A percentile compares a stretch with the other conserved stretches of the same genome.
Conservation (phyloP, 1,140 invertebrate species). For the Camponotus vicinus region DNA sequence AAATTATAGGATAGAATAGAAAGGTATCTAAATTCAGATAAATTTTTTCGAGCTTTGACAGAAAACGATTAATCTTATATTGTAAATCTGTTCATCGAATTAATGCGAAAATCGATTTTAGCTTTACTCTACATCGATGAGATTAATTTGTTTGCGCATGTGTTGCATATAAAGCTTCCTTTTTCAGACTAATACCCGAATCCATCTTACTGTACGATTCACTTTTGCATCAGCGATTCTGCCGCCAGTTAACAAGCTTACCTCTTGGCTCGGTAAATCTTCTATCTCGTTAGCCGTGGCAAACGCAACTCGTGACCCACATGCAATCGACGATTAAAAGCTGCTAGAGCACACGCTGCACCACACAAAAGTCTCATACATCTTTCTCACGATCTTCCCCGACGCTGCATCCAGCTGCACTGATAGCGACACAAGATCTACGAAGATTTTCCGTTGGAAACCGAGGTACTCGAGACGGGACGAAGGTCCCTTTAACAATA, state of each 20-base stretch:
- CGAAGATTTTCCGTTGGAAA: background rate
- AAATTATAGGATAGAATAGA: background rate
- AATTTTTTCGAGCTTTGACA: background rate
- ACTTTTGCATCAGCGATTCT: background rate
- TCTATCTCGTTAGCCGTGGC: slow-evolving; percentile 83
- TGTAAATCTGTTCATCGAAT: background rate
- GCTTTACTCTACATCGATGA: background rate
- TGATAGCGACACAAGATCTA: background rate
- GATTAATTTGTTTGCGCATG: background rate
- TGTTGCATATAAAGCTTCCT: background rate
- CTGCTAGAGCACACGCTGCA: slow-evolving; percentile 69
- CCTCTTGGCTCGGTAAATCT: slow-evolving; percentile 81
- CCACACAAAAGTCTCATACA: slow-evolving; percentile 17
- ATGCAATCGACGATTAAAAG: slow-evolving; percentile 84
- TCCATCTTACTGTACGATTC: slow-evolving; percentile 16
- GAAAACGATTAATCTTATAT: background rate
- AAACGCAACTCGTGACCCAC: slow-evolving; percentile 85
- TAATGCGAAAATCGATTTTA: background rate
- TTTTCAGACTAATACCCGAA: background rate
- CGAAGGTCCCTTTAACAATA: background rate
- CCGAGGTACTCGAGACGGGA: background rate
- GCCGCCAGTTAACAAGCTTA: slow-evolving; percentile 81
- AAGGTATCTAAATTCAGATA: background rate
- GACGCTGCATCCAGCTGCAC: slow-evolving; percentile 2
- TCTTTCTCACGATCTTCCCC: background rate